Percentiles rank a stretch among this genome's conserved stretches.
These are phyloP conservation scores for Priocnemis perturbator DNA, from an alignment of 2,888 invertebrate species.

Conservation along the genomic window DNA sequence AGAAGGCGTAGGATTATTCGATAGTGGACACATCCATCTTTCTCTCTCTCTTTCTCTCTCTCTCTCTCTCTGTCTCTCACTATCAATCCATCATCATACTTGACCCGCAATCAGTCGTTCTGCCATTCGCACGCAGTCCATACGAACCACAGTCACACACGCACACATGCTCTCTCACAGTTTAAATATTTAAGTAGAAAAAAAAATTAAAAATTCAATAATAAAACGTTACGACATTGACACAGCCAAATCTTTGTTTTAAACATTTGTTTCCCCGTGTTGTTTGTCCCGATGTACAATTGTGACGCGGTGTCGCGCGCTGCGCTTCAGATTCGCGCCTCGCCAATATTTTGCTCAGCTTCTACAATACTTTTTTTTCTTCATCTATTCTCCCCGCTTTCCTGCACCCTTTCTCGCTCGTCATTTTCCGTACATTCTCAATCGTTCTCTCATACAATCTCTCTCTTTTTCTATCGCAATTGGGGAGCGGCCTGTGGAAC, in stretches of 20 bases:
- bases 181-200: conserved; percentile 56
- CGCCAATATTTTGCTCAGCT: too few species aligned
- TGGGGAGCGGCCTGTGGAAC: conserved; percentile 1
- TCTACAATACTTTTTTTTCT: too few species aligned
- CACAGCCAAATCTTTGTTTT: conserved; percentile 69
- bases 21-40: conserved; percentile 6
- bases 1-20: too few species aligned
- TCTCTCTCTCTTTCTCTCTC: conserved; percentile 17
- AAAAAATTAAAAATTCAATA: conserved; percentile 62
- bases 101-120: conserved; percentile 7
- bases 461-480: conserved; percentile 16
- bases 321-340: conserved; percentile 6
- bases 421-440: background rate
- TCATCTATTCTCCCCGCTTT: conserved; percentile 4
- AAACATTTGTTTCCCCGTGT: conserved; percentile 56
- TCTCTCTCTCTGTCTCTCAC: conserved; percentile 11
- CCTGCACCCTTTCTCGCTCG: conserved; percentile 4
- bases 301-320: background rate
- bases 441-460: conserved; percentile 7
- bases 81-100: too few species aligned
- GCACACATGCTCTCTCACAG: conserved; percentile 12
- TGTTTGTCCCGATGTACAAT: conserved; percentile 32
- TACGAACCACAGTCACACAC: background rate
- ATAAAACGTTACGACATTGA: conserved; percentile 61
- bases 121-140: background rate